Base-by-base conservation (phyloP, 2,888 invertebrate species). In the Brachypalpus laphriformis region DNA sequence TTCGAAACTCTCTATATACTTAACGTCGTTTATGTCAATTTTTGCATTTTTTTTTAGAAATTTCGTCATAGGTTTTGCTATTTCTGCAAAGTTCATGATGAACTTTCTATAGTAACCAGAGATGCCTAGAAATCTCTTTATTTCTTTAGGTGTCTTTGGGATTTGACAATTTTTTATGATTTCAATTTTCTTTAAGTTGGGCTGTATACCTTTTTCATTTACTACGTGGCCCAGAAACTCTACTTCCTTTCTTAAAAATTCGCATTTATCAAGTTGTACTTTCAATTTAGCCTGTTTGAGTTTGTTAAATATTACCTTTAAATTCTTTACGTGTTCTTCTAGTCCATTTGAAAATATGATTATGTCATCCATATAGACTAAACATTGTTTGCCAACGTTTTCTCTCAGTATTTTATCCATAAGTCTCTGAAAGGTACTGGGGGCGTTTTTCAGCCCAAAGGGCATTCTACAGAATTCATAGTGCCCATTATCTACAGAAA, bases 361-460 rank as follows among this genome's bases (percentile, higher is more conserved):
- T 0, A 88, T 87, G 57, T 89, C 89, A 56, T 90, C 90, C 66
- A 89, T 86, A 72, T 89, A 91, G 1, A 89, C 88, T 5, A 90
- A 87, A 51, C 89, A 88, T 42, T 75, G 70, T 9, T 80, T 87
- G 5, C 87, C 87, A 75, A 88, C 87, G 1, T 89, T 5, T n/a
- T 88, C 88, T 9, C 80, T 49, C 3, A 89, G 57, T 11, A 89
- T 82, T 4, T 75, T 70, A 25, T 89, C 87, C 87, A 89, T 88
- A n/a, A 88, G 16, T n/a, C 87, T 22, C 51, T 80, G 65, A 22
- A 66, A 72, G 6, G 75, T 65, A 31, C 25, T 49, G 5, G 57
- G 57, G 11, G 47, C 65, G n/a, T 57, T 66, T 22, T 66, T 66
- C 9, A 72, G 16, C 20, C 72, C 66, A 11, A 80, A 72, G 22